phyloP scores from a whole-genome alignment of 2,888 invertebrate genomes.

The Tipula lateralis region DNA sequence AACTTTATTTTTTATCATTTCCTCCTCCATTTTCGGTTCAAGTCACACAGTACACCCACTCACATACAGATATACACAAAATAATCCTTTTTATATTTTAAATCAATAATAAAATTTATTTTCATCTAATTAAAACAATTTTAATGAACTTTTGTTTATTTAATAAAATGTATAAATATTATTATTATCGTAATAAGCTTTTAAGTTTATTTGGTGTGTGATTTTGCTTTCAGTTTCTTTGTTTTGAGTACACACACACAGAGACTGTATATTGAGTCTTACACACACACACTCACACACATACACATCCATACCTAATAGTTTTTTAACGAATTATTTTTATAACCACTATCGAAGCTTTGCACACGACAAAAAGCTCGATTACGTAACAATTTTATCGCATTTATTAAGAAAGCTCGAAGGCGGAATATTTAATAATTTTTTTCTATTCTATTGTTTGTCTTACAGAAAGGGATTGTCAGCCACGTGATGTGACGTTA shows the following conservation, averaged over 20 bases:
- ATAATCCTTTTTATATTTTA: slow-evolving; percentile 1
- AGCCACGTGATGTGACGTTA: slow-evolving; percentile 59
- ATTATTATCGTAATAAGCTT: background rate
- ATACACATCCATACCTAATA: too few species aligned
- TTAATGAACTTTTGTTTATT: background rate
- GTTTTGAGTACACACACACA: background rate
- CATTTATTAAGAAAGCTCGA: background rate
- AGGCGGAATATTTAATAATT: background rate
- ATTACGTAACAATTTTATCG: background rate
- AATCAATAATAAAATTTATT: background rate
- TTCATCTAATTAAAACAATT: slow-evolving; percentile 1
- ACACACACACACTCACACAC: background rate
- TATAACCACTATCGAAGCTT: background rate
- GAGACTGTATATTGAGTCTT: background rate
- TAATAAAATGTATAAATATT: background rate
- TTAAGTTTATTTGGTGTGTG: background rate
- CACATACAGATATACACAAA: background rate
- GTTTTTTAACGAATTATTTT: too few species aligned
- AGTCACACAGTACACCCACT: background rate
- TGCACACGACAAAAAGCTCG: background rate
- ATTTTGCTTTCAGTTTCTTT: background rate
- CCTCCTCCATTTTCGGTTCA: background rate
- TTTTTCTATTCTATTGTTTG: slow-evolving; percentile 28
- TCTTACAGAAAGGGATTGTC: slow-evolving; percentile 54
- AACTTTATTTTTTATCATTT: background rate